Evolutionary conservation across 2,797 vertebrate species (phyloP).

Genomic region (Dermochelys coriacea): DNA sequence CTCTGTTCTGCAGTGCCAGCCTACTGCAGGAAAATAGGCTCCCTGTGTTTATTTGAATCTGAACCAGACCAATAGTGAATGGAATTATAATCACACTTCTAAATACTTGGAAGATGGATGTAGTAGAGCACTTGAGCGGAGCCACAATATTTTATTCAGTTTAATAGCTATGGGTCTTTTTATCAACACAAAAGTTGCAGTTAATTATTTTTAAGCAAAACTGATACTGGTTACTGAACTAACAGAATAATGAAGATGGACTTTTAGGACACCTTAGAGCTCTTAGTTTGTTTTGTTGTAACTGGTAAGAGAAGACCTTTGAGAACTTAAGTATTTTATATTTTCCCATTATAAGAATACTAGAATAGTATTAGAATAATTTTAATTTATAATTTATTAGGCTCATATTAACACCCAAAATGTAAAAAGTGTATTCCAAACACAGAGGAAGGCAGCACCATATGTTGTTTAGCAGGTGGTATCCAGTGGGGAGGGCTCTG

Average conservation of each 20-base stretch:
- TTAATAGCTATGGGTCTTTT: conserved; percentile 58
- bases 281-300: background rate
- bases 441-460: background rate
- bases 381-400: background rate
- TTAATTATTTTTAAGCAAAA: conserved; percentile 66
- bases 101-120: conserved; percentile 69
- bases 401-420: rapidly evolving
- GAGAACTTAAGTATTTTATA: background rate
- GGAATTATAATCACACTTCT: conserved; percentile 51
- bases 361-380: background rate
- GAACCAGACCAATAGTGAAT: conserved; percentile 58
- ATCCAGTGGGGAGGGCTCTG: background rate
- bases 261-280: background rate
- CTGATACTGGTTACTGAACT: conserved; percentile 21
- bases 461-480: background rate
- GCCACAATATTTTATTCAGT: conserved; percentile 17
- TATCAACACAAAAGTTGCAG: conserved; percentile 47
- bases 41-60: conserved; percentile 36
- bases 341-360: rapidly evolving
- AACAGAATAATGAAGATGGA: background rate
- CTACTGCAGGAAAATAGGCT: conserved; percentile 41
- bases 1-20: conserved; percentile 13
- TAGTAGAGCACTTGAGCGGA: conserved; percentile 63
- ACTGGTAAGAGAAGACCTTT: background rate
- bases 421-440: background rate